These are phyloP conservation scores for Stratiolaelaps scimitus DNA, from an alignment of 1,140 invertebrate species.

Conservation along the genomic window DNA sequence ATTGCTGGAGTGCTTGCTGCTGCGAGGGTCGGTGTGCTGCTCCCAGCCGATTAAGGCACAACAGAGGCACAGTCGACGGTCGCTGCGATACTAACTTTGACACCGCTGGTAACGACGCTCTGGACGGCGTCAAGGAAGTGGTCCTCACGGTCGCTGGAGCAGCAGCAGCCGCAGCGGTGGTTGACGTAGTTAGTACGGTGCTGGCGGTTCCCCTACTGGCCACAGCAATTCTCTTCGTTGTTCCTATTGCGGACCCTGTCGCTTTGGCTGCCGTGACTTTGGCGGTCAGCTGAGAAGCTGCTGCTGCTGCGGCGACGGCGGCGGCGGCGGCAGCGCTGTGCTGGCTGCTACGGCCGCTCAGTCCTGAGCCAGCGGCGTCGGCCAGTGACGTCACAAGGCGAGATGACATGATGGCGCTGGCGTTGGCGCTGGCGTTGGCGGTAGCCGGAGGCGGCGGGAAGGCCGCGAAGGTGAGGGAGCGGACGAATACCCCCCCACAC, in stretches of 20 bases:
- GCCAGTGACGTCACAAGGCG: conserved; percentile 20
- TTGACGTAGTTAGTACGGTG: neutral
- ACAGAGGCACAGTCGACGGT: too few species aligned
- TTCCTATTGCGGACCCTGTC: too few species aligned
- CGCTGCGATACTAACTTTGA: too few species aligned
- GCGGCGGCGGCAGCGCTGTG: conserved; percentile 3
- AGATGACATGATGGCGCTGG: neutral
- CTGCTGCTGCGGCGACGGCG: neutral
- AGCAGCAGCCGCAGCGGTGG: conserved; percentile 8
- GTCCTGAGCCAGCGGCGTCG: conserved; percentile 3
- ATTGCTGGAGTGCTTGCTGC: neutral
- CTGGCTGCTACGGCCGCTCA: conserved; percentile 21
- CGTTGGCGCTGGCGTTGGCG: too few species aligned
- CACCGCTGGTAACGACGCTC: too few species aligned
- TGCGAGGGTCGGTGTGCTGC: neutral
- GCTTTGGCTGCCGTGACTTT: too few species aligned
- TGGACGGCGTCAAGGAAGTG: neutral
- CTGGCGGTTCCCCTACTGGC: too few species aligned
- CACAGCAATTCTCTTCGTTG: too few species aligned
- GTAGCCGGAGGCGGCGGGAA: too few species aligned
- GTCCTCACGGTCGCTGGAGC: neutral
- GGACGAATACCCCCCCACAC: too few species aligned
- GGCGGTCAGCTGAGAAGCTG: conserved; percentile 9
- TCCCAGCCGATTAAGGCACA: too few species aligned
- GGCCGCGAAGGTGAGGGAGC: too few species aligned